Conservation (phyloP, 2,113 vertebrate genomes). For the Toxotes jaculatrix region DNA sequence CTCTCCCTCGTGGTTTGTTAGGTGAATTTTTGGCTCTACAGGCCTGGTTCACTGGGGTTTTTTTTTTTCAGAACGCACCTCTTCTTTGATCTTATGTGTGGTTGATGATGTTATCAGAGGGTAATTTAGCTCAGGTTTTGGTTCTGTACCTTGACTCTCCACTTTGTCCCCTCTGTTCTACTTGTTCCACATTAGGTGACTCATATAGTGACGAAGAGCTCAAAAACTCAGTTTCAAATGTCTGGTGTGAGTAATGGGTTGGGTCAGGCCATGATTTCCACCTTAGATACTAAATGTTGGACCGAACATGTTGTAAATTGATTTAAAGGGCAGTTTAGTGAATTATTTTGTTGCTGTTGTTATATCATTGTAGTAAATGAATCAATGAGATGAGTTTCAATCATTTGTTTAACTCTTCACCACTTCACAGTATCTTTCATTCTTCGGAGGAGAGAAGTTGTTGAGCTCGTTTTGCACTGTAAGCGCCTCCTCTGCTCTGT, state of each 20-base stretch:
- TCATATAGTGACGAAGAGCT: slow-evolving; percentile 10
- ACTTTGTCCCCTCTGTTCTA: slow-evolving; percentile 1
- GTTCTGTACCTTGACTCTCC: slow-evolving; percentile 7
- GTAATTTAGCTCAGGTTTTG: background rate
- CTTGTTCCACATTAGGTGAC: slow-evolving; percentile 27
- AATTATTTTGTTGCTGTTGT: background rate
- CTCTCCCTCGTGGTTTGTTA: slow-evolving; percentile 14
- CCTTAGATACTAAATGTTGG: background rate
- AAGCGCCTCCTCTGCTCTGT: slow-evolving; percentile 6
- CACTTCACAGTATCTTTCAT: background rate
- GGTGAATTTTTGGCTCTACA: slow-evolving; percentile 1
- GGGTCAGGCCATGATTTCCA: background rate
- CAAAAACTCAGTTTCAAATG: background rate
- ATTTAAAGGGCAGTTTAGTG: background rate
- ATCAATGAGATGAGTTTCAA: background rate
- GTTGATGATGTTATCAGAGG: slow-evolving; percentile 29
- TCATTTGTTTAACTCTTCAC: background rate
- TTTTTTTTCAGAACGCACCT: background rate
- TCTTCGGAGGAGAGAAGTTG: background rate
- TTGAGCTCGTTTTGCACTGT: background rate
- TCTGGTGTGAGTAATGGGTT: background rate
- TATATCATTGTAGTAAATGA: too few relatives aligned
- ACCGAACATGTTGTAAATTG: background rate
- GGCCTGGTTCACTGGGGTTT: background rate
- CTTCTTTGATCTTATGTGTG: slow-evolving; percentile 3